Evolutionary conservation across 2,797 vertebrate species (phyloP), one percentile per base, ranked within the genome.

Genomic region (Arremon brunneinucha): DNA sequence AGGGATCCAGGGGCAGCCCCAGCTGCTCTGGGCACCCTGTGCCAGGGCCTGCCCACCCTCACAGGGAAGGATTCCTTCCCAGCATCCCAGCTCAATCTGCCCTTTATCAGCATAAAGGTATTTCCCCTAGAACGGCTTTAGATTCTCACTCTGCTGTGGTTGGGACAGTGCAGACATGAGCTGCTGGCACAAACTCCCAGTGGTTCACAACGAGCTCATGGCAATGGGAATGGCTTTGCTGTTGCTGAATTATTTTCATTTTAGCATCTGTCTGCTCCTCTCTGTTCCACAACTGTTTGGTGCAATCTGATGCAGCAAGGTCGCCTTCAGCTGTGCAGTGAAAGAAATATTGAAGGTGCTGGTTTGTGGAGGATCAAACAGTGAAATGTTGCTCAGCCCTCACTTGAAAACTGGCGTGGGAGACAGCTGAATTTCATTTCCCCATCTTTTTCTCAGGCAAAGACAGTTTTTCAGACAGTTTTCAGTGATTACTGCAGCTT

Each of bases 11-110:
- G 43, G 7, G 14, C 35, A 76, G 30, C 56, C 63, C 6, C 63
- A 82, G 32, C 23, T 76, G 0, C 53, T 35, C 34, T 67, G 57
- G 12, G 4, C 18, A 78, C 0, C 0, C 67, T 65, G 28, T 72
- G 37, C 44, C 59, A 52, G 52, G 12, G 6, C 28, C 37, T 72
- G 0, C 1, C 23, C 39, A 34, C 21, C 17, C 52, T 59, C 68
- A 4, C 9, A 52, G 39, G 0, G 11, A 30, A 2, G 0, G 30
- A 52, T 8, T 46, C 8, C 62, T 32, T 14, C 46, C 34, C 53
- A 47, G 9, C 14, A 35, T 16, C 30, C 46, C 26, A 47, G 9
- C 30, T 14, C 27, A 67, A 4, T 3, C 60, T 59, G 20, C 8
- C 28, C 17, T 41, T 39, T 39, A 19, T n/a, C 39, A 47, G 30